These are phyloP conservation scores for Muntiacus reevesi DNA, from an alignment of 2,113 vertebrate species.

Conservation along the genomic window DNA sequence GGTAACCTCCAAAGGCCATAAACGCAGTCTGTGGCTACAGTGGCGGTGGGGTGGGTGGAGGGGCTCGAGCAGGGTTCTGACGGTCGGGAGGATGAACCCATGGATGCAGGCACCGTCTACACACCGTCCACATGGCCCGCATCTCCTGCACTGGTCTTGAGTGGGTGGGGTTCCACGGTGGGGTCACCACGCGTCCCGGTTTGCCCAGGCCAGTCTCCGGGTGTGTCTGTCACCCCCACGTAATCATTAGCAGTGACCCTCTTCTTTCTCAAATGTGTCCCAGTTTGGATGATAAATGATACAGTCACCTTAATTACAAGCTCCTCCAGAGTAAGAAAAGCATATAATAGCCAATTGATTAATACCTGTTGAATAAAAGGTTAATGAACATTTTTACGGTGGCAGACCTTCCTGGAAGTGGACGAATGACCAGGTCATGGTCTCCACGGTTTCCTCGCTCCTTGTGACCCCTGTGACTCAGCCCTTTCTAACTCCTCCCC, in stretches of 20 bases:
- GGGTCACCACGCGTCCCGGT: neutral
- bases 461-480: neutral
- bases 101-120: neutral
- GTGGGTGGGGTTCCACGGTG: too few species aligned
- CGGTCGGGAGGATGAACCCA: neutral
- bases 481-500: neutral
- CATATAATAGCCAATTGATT: neutral
- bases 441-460: neutral
- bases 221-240: neutral
- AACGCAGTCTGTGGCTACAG: neutral
- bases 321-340: neutral
- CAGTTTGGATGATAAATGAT: neutral
- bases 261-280: neutral
- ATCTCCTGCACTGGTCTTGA: neutral
- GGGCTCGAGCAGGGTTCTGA: neutral
- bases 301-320: neutral
- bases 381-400: neutral
- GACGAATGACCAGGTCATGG: neutral
- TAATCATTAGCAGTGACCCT: neutral
- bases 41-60: fast-evolving
- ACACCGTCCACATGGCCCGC: fast-evolving
- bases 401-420: neutral
- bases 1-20: neutral
- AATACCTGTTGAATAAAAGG: neutral
- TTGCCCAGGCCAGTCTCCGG: neutral